Evolutionary conservation across 2,888 invertebrate species (phyloP).

Genomic region (Argyresthia goedartella): DNA sequence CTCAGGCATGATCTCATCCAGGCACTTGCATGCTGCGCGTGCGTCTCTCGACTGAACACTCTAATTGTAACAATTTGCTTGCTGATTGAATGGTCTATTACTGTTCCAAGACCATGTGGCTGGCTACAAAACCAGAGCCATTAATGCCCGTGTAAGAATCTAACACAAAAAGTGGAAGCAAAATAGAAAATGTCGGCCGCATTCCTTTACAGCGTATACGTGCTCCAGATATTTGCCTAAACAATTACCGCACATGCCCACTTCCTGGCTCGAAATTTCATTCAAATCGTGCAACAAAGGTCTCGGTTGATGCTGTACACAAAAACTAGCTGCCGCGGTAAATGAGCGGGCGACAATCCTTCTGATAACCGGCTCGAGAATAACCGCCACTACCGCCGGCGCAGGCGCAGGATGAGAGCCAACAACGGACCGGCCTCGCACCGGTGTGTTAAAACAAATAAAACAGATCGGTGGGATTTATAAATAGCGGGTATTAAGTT

Average conservation of each 20-base stretch:
- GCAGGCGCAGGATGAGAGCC: too few relatives aligned
- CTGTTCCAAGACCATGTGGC: neutral
- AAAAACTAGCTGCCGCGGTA: constrained; percentile 37
- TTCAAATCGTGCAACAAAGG: constrained; percentile 28
- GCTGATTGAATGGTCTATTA: constrained; percentile 21
- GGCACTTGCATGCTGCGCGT: constrained; percentile 15
- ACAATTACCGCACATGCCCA: constrained; percentile 39
- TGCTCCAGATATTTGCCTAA: constrained; percentile 26
- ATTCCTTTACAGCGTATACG: too few relatives aligned
- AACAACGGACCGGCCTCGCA: neutral
- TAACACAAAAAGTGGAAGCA: constrained; percentile 4
- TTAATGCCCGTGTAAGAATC: neutral
- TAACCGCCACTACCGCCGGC: neutral
- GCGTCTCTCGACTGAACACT: constrained; percentile 23
- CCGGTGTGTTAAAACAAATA: neutral
- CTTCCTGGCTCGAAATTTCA: constrained; percentile 39
- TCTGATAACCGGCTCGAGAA: constrained; percentile 9
- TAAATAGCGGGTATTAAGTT: neutral
- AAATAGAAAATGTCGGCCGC: constrained; percentile 27
- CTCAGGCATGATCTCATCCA: constrained; percentile 51
- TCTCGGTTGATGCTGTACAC: constrained; percentile 25
- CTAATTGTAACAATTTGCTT: constrained; percentile 44
- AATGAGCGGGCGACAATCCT: constrained; percentile 22
- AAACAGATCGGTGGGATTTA: neutral
- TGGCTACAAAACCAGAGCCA: constrained; percentile 1